Percentiles rank a stretch among this genome's conserved stretches.
Evolutionary conservation across 2,113 vertebrate genomes (phyloP).

Genomic region (Vireo altiloquus): DNA sequence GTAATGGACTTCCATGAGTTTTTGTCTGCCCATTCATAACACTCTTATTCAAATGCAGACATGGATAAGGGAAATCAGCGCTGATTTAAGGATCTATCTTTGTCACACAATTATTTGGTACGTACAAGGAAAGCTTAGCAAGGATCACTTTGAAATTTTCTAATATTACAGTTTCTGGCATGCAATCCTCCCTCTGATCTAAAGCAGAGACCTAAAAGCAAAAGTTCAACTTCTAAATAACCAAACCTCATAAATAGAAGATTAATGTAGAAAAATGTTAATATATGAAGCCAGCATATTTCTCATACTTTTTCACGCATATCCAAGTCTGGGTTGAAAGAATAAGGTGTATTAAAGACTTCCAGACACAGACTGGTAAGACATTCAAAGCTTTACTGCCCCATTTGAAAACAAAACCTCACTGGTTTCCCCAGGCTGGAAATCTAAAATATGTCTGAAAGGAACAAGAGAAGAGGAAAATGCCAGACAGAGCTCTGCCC

Average conservation of each 20-base stretch:
- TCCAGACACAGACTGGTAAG: neutral
- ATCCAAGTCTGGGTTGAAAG: neutral
- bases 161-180: slow-evolving; percentile 16
- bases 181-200: neutral
- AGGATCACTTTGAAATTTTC: slow-evolving; percentile 19
- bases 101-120: neutral
- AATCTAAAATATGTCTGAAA: neutral
- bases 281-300: neutral
- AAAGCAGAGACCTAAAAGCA: slow-evolving; percentile 9
- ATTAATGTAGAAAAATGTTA: neutral
- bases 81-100: neutral
- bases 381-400: neutral
- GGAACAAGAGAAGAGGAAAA: neutral
- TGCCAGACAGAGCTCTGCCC: neutral
- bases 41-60: neutral
- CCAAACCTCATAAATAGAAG: neutral
- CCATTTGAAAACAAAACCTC: neutral
- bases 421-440: neutral
- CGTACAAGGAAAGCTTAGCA: neutral
- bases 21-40: slow-evolving; percentile 3
- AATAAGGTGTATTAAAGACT: neutral
- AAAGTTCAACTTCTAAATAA: slow-evolving; percentile 16
- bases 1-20: neutral
- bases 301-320: neutral
- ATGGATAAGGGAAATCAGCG: neutral